Evolutionary conservation across 2,888 invertebrate species (phyloP).

Genomic region (Dolichopus griseipennis): DNA sequence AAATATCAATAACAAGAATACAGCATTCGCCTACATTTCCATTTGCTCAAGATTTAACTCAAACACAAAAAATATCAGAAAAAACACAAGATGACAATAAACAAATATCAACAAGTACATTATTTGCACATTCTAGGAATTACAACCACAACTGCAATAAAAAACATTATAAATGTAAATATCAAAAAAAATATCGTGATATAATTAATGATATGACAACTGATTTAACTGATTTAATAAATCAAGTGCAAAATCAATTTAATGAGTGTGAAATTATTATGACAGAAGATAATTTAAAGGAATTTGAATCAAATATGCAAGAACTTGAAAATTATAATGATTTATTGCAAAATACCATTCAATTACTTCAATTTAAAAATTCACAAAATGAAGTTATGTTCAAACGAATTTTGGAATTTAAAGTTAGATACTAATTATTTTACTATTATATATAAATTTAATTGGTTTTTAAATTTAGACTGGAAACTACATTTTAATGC

Average conservation of each 20-base stretch:
- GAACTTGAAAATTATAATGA: constrained; percentile 31
- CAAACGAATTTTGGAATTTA: background rate
- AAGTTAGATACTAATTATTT: constrained; percentile 11
- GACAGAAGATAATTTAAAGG: constrained; percentile 19
- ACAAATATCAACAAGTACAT: background rate
- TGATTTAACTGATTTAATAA: constrained; percentile 35
- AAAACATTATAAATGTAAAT: background rate
- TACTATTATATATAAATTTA: background rate
- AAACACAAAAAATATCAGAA: background rate
- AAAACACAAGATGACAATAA: background rate
- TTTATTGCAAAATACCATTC: constrained; percentile 28
- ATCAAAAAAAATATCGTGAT: constrained; percentile 30
- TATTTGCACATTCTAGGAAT: background rate
- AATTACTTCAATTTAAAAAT: constrained; percentile 19
- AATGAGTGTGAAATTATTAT: constrained; percentile 23
- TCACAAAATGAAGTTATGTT: constrained; percentile 14
- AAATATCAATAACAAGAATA: background rate
- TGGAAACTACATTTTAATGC: too few species aligned
- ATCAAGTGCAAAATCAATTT: constrained; percentile 34
- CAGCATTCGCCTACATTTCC: too few species aligned
- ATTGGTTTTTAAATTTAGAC: background rate
- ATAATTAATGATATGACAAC: constrained; percentile 38
- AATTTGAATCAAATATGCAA: constrained; percentile 26
- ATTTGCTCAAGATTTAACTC: background rate
- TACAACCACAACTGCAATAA: background rate